Conservation (phyloP, 2,888 invertebrate genomes). For the Amphipyra tragopoginis region DNA sequence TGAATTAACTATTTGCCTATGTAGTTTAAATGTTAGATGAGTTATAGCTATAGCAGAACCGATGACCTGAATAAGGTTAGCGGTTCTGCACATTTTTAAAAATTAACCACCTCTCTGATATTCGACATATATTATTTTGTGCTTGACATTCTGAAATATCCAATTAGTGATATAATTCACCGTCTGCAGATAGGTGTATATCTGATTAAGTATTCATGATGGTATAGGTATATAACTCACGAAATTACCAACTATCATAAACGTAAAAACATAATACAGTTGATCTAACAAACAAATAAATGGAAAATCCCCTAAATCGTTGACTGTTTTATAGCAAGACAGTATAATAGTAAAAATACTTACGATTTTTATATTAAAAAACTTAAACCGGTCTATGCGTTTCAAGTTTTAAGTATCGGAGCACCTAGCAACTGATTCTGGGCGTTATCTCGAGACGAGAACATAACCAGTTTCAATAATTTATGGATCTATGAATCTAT, state of each 20-base stretch:
- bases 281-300: slow-evolving; percentile 12
- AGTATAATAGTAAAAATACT: slow-evolving; percentile 49
- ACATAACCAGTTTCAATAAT: slow-evolving; percentile 45
- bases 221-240: neutral
- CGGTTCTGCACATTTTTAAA: no score
- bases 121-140: no score
- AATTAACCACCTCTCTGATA: no score
- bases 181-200: no score
- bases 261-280: slow-evolving; percentile 11
- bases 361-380: slow-evolving; percentile 37
- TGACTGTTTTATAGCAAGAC: slow-evolving; percentile 3
- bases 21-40: no score
- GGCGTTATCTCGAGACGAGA: slow-evolving; percentile 26
- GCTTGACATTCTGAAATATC: no score
- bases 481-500: slow-evolving; percentile 48
- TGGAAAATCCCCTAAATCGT: slow-evolving; percentile 31
- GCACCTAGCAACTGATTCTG: slow-evolving; percentile 46
- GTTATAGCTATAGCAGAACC: no score
- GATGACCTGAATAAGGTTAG: no score
- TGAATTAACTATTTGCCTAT: no score
- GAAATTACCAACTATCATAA: neutral
- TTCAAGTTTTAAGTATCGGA: slow-evolving; percentile 26
- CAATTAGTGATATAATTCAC: no score
- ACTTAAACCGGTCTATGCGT: slow-evolving; percentile 49
- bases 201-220: no score